These are phyloP conservation scores for Drosophila suzukii DNA, from an alignment of 1,140 invertebrate species.

Conservation along the genomic window DNA sequence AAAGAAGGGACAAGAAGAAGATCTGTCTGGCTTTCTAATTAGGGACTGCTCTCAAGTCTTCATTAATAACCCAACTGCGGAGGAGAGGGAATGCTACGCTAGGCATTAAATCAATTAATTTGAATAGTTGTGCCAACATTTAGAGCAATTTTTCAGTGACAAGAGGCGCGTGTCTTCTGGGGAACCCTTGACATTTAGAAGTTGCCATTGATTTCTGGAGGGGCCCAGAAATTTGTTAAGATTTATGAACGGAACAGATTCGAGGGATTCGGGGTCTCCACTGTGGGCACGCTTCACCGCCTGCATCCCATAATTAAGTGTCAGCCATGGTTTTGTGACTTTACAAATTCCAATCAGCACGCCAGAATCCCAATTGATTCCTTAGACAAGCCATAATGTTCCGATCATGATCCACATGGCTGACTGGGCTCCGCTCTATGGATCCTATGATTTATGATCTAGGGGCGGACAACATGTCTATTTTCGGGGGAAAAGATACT, in stretches of 20 bases:
- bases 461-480: constrained; percentile 20
- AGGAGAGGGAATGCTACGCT: constrained; percentile 7
- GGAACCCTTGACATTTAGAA: constrained; percentile 43
- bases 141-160: constrained; percentile 73
- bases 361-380: constrained; percentile 39
- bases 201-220: constrained; percentile 17
- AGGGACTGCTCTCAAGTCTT: constrained; percentile 68
- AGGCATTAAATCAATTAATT: constrained; percentile 80
- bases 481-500: constrained; percentile 1
- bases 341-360: constrained; percentile 77
- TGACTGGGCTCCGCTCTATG: constrained; percentile 19
- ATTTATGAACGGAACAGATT: constrained; percentile 52
- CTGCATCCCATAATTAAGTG: constrained; percentile 73
- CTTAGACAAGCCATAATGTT: constrained; percentile 49
- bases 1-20: background rate
- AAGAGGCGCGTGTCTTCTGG: constrained; percentile 24
- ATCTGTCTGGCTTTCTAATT: constrained; percentile 60
- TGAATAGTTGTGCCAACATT: constrained; percentile 80
- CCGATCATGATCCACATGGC: constrained; percentile 45
- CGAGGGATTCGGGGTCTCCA: background rate
- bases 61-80: constrained; percentile 68
- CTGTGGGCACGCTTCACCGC: constrained; percentile 64
- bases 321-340: constrained; percentile 77
- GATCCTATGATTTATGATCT: constrained; percentile 68
- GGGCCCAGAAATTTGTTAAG: constrained; percentile 37